phyloP scores from a whole-genome alignment of 2,113 vertebrate species.

The Eubucco bourcierii region DNA sequence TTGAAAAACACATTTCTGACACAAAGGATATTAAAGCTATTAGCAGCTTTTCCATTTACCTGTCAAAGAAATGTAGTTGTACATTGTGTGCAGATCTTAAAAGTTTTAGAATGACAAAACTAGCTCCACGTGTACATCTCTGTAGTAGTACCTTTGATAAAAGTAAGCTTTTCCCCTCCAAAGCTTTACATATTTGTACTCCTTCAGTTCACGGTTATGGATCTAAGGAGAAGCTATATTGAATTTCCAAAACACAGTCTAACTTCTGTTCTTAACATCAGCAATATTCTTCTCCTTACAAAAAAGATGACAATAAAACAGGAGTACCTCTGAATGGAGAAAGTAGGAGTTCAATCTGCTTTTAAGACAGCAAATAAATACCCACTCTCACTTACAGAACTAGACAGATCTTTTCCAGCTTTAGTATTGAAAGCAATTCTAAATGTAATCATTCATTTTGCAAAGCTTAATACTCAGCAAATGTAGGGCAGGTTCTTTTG shows the following conservation, averaged over 20 bases:
- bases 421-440: slow-evolving; percentile 19
- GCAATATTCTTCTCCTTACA: neutral
- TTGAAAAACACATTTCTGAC: neutral
- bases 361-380: neutral
- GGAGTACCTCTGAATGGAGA: neutral
- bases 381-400: neutral
- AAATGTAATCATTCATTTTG: neutral
- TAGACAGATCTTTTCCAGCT: neutral
- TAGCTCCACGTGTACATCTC: neutral
- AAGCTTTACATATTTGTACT: neutral
- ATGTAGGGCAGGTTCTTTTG: neutral
- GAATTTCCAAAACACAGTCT: neutral
- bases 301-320: neutral
- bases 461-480: neutral
- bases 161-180: neutral
- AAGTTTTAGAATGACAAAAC: neutral
- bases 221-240: neutral
- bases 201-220: neutral
- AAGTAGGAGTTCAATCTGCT: neutral
- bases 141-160: neutral
- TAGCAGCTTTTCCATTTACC: neutral
- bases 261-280: neutral
- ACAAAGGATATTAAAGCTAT: slow-evolving; percentile 16
- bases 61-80: neutral
- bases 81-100: neutral